Evolutionary conservation across 2,113 vertebrate genomes (phyloP), one percentile per base, ranked within the genome.

Genomic region (Mus spicilegus): DNA sequence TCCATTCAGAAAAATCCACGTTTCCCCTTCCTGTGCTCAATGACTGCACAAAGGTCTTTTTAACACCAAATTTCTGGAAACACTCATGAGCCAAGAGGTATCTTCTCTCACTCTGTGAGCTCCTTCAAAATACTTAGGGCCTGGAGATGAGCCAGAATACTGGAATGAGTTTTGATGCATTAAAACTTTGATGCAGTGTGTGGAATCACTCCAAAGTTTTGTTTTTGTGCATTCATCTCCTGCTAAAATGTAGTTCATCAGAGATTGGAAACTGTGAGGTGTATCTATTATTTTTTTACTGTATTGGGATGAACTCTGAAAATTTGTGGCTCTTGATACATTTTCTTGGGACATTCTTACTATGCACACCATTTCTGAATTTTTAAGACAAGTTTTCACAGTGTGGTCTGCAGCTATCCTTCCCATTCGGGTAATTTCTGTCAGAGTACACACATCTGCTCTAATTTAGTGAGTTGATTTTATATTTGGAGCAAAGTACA

Each of bases 11-110:
- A 94, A 87, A 87, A 9, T 93, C 22, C 13, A 22, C 46, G 70
- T 70, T 72, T n/a, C 56, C 33, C 8, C 19, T 84, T 5, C 26
- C 19, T 87, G 16, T 94, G 56, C 33, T 91, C 36, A 86, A 39
- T 85, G 42, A 67, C 80, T 94, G 78, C n/a, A 61, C 49, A 70
- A 94, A 51, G 39, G 4, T 36, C 19, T 65, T 30, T 65, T 93
- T 96, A 92, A 92, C 46, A 88, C 16, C 81, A 81, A 46, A 73
- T 93, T 88, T 95, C 63, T 93, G 4, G 82, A 65, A 85, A 89
- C 51, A 46, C 58, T 93, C 17, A 82, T 58, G 22, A 76, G n/a
- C 17, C 84, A 65, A 72, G 69, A 89, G 19, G 14, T 39, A 5
- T 73, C 84, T 82, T 26, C 10, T 81, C 5, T 1, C 26, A 51